phyloP scores from a whole-genome alignment of 2,113 vertebrate species.

The Mustela nigripes region DNA sequence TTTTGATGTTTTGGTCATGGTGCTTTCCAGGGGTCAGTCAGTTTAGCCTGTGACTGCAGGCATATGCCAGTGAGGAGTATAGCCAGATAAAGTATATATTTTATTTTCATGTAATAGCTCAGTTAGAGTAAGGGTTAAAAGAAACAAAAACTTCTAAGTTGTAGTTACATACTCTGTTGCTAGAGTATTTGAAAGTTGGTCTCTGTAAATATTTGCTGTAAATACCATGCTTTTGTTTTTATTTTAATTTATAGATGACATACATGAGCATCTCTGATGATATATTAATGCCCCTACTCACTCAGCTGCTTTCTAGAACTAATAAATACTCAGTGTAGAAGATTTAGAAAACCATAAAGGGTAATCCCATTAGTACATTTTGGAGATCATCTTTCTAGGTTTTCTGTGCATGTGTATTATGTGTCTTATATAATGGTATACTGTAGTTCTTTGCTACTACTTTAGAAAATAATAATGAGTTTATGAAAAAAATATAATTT shows the following conservation, averaged over 20 bases:
- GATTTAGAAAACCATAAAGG: background rate
- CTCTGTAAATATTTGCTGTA: constrained; percentile 49
- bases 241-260: constrained; percentile 17
- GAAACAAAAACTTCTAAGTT: background rate
- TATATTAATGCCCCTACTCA: background rate
- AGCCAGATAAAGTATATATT: background rate
- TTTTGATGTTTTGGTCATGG: background rate
- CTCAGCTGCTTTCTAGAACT: constrained; percentile 9
- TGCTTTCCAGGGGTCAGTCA: constrained; percentile 32
- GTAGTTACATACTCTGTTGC: background rate
- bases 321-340: background rate
- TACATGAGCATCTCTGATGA: background rate
- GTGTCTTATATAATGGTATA: background rate
- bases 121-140: constrained; percentile 34
- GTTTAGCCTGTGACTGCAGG: background rate
- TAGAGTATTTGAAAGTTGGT: constrained; percentile 8
- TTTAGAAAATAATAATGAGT: constrained; percentile 45
- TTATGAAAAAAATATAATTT: background rate
- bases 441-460: constrained; percentile 39
- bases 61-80: background rate
- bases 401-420: background rate
- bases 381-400: constrained; percentile 3
- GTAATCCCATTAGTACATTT: background rate
- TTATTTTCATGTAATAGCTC: constrained; percentile 28
- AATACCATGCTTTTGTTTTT: constrained; percentile 49